Evolutionary conservation across 2,888 invertebrate species (phyloP).

Genomic region (Drosophila austrosaltans): DNA sequence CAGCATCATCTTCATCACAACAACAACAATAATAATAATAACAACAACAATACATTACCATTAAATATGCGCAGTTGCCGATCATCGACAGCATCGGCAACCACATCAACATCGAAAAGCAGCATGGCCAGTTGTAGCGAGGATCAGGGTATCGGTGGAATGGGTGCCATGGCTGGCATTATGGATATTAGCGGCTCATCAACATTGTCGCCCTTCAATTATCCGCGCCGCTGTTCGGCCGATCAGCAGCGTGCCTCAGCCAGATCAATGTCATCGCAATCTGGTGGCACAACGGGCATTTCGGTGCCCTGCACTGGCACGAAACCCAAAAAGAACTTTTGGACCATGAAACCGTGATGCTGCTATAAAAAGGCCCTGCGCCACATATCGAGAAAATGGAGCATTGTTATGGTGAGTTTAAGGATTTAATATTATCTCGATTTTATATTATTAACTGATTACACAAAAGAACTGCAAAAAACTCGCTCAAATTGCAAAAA

Average conservation of each 20-base stretch:
- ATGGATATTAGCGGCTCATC: constrained; percentile 26
- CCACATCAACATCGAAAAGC: constrained; percentile 82
- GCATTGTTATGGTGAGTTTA: constrained; percentile 82
- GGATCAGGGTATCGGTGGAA: constrained; percentile 81
- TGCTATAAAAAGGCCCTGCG: constrained; percentile 81
- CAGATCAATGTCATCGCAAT: constrained; percentile 55
- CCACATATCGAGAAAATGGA: constrained; percentile 81
- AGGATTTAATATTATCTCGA: neutral
- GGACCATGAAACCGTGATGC: constrained; percentile 84
- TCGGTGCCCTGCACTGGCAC: constrained; percentile 65
- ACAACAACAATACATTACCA: constrained; percentile 75
- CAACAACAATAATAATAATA: constrained; percentile 49
- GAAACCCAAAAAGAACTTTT: constrained; percentile 83
- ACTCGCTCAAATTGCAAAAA: too few relatives aligned
- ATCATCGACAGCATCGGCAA: constrained; percentile 82
- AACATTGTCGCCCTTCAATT: constrained; percentile 80
- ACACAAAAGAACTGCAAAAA: too few relatives aligned
- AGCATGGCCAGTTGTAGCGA: constrained; percentile 83
- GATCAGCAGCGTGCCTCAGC: constrained; percentile 81
- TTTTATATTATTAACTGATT: too few relatives aligned
- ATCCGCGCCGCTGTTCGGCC: constrained; percentile 81
- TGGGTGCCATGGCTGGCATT: constrained; percentile 33
- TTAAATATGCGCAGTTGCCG: constrained; percentile 82
- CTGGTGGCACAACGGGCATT: constrained; percentile 50
- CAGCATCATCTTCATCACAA: constrained; percentile 32